Percentiles rank a stretch among this genome's conserved stretches.
phyloP scores from a whole-genome alignment of 92 coral and sea anemone genomes.

The Palythoa heliodiscus region DNA sequence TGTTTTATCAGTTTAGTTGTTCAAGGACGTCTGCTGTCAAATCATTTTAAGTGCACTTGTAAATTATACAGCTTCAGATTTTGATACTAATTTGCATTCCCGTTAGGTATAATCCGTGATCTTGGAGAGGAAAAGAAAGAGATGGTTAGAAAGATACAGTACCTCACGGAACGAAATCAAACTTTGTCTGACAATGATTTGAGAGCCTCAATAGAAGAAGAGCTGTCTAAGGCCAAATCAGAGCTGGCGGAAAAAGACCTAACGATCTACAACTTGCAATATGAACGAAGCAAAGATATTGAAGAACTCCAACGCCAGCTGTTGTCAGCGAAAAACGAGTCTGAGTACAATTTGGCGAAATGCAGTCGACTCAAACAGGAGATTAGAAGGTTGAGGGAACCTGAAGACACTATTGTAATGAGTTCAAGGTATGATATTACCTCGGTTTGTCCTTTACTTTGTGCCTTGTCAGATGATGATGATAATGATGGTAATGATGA shows the following conservation, averaged over 20 bases:
- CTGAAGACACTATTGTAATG: slow-evolving; percentile 1
- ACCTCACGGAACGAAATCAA: not conserved
- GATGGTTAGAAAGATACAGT: not conserved
- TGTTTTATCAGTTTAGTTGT: too few species aligned
- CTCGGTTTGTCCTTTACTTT: too few species aligned
- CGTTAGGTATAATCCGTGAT: not conserved
- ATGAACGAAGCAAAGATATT: slow-evolving; percentile 17
- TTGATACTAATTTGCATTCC: not conserved
- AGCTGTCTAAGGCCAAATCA: slow-evolving; percentile 13
- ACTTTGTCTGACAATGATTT: not conserved
- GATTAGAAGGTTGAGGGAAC: slow-evolving; percentile 7
- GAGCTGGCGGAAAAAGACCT: slow-evolving; percentile 29
- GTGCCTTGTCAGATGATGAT: too few species aligned
- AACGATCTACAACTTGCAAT: slow-evolving; percentile 1
- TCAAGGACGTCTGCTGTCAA: too few species aligned
- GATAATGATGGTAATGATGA: too few species aligned
- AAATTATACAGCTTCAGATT: too few species aligned
- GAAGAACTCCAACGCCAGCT: slow-evolving; percentile 5
- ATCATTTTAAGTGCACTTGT: too few species aligned
- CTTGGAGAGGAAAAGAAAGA: not conserved
- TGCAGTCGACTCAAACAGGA: slow-evolving; percentile 30
- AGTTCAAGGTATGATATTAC: not conserved
- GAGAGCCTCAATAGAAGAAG: not conserved
- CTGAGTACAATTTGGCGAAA: slow-evolving; percentile 17
- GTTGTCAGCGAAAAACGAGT: not conserved